These are phyloP conservation scores for Galeopsomyia nigrocyanea DNA, from an alignment of 2,888 invertebrate genomes.

Conservation along the genomic window DNA sequence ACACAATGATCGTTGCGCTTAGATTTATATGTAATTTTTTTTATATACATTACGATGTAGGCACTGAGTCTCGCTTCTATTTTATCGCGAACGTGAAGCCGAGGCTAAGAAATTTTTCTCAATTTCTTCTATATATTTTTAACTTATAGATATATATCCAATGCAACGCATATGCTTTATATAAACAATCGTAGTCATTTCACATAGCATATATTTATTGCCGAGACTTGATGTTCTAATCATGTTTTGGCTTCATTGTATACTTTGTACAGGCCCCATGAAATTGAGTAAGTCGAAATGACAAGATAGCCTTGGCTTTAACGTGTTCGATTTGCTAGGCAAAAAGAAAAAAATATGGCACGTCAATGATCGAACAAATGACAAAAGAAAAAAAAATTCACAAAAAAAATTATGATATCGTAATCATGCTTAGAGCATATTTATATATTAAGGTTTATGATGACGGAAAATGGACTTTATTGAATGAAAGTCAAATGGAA, in stretches of 20 bases:
- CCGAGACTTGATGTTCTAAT: too few relatives aligned
- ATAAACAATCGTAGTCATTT: conserved; percentile 1
- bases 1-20: conserved; percentile 26
- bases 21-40: conserved; percentile 50
- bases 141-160: conserved; percentile 26
- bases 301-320: conserved; percentile 20
- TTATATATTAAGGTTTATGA: conserved; percentile 25
- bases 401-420: conserved; percentile 23
- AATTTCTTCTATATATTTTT: conserved; percentile 21
- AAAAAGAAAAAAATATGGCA: conserved; percentile 37
- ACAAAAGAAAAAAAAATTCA: neutral
- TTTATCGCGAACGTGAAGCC: neutral
- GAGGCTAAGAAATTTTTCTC: conserved; percentile 26
- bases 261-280: conserved; percentile 33
- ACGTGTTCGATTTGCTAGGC: neutral
- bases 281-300: conserved; percentile 34
- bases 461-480: conserved; percentile 2
- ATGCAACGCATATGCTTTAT: neutral
- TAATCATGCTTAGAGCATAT: conserved; percentile 18
- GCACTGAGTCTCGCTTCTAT: conserved; percentile 12
- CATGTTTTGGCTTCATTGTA: neutral
- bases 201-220: too few relatives aligned
- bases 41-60: conserved; percentile 24
- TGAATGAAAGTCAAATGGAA: conserved; percentile 21
- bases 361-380: conserved; percentile 51